Base-by-base conservation (phyloP, 2,888 invertebrate genomes). In the Ornithoptera alexandrae region DNA sequence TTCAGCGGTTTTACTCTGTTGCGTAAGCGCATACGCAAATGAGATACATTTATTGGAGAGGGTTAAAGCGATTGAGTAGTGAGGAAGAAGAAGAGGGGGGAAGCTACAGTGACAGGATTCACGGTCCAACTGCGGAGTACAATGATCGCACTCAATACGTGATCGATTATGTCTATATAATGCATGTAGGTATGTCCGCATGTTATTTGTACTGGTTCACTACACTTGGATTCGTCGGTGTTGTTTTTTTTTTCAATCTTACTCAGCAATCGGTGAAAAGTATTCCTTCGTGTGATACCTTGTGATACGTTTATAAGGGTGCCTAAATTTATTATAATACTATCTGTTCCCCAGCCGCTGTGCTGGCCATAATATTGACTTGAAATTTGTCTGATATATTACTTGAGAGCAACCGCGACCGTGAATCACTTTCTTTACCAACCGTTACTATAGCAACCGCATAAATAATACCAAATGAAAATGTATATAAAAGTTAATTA, bases 141-240 rank as follows among this genome's bases (percentile, higher is more conserved):
- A 92, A 92, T 92, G 91, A 89, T 89, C 84, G 88, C 76, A 81
- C 88, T 88, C 89, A 89, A 91, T 92, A 89, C 87, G 82, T 88
- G 89, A 92, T 92, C 90, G 92, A 92, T 92, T 91, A 92, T 90
- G 84, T 87, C 79, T 88, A 86, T 87, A 79, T 39, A 39, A 39
- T 39, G 39, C 39, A 39, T 78, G 78, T 81, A 83, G 75, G 77
- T 81, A 82, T 75, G 75, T 78, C 76, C 72, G 71, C 77, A 73
- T 76, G 74, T 73, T 72, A 72, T 71, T 68, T 71, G 71, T 72
- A 70, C 62, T 50, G 65, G 59, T 66, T 58, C 70, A 69, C 65
- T 67, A 63, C 56, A 60, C 60, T 63, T 30, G 53, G 57, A 20
- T 72, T 22, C 15, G 61, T 65, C 36, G 39, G 7, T 24, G 57